phyloP scores from a whole-genome alignment of 2,888 invertebrate species.

The Stenurella melanura region DNA sequence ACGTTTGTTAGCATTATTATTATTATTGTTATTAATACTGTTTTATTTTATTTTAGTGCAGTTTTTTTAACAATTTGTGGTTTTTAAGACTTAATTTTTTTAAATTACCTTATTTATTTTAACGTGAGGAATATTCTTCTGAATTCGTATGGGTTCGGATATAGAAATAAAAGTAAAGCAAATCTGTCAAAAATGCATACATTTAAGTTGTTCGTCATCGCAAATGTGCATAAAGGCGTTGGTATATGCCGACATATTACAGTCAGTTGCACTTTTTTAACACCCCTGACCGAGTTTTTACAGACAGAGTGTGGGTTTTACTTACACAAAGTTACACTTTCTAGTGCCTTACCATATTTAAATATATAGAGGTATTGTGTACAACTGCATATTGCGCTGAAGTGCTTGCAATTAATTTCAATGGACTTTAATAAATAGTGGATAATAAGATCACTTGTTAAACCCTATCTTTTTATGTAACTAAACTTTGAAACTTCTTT shows the following conservation, averaged over 20 bases:
- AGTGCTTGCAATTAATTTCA: slow-evolving; percentile 16
- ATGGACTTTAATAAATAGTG: slow-evolving; percentile 25
- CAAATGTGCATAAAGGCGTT: neutral
- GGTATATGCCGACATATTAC: neutral
- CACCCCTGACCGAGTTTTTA: slow-evolving; percentile 60
- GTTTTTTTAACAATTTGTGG: too few relatives aligned
- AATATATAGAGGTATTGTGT: neutral
- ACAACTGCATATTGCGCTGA: slow-evolving; percentile 1
- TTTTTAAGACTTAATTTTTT: too few relatives aligned
- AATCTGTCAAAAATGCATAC: neutral
- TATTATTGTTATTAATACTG: too few relatives aligned
- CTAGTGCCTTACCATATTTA: slow-evolving; percentile 1
- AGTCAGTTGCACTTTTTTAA: slow-evolving; percentile 43
- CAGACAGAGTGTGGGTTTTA: slow-evolving; percentile 55
- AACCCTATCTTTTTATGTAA: slow-evolving; percentile 17
- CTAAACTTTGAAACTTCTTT: neutral
- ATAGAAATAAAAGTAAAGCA: too few relatives aligned
- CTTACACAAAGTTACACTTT: slow-evolving; percentile 23
- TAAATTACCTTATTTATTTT: too few relatives aligned
- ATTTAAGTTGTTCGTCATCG: neutral
- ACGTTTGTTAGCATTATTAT: too few relatives aligned
- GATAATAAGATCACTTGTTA: slow-evolving; percentile 26
- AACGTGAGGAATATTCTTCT: too few relatives aligned
- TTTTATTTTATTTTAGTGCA: too few relatives aligned
- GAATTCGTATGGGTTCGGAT: too few relatives aligned